These are phyloP conservation scores for Mesoclemmys tuberculata DNA, from an alignment of 2,113 vertebrate genomes.

Conservation along the genomic window DNA sequence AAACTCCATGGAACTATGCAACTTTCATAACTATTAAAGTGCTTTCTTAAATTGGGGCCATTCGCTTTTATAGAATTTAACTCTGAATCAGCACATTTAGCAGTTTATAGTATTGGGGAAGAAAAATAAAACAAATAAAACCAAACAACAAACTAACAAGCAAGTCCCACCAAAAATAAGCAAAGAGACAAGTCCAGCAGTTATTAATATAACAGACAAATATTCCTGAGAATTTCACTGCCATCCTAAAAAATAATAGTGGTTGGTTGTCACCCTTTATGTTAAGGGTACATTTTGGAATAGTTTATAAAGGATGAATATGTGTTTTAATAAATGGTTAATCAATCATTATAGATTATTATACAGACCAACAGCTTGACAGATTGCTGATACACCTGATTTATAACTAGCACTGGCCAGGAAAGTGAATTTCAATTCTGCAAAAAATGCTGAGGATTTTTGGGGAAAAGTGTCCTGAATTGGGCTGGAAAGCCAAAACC, in stretches of 20 bases:
- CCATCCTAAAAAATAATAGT: background rate
- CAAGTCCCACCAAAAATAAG: background rate
- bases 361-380: background rate
- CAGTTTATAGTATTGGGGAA: background rate
- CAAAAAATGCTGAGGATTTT: background rate
- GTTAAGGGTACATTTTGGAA: background rate
- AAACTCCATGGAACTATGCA: background rate
- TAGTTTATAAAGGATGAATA: too few species aligned
- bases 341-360: too few species aligned
- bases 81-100: background rate
- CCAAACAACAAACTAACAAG: background rate
- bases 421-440: background rate
- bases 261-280: background rate
- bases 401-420: too few species aligned
- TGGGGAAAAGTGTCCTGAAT: background rate
- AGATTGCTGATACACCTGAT: too few species aligned
- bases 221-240: background rate
- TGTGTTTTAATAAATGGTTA: too few species aligned
- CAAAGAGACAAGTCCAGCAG: background rate
- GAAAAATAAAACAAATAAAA: background rate
- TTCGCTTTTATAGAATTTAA: background rate
- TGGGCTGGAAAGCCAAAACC: too few species aligned
- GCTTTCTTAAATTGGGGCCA: background rate
- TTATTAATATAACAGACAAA: background rate
- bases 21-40: background rate